These are phyloP conservation scores for Lymantria monacha DNA, from an alignment of 2,888 invertebrate genomes.

Conservation along the genomic window DNA sequence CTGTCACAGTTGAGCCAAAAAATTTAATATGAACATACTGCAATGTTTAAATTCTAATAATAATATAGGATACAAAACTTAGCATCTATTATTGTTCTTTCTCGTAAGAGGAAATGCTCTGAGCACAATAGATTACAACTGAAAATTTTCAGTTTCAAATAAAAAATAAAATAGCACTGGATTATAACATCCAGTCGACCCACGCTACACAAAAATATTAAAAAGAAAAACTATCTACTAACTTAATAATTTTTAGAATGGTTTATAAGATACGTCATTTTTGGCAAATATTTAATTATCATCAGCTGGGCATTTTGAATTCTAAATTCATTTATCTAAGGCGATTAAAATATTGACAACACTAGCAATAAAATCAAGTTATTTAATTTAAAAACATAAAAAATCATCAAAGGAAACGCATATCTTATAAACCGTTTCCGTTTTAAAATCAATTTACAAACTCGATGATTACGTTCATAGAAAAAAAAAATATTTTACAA, in stretches of 20 bases:
- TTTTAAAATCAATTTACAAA: slow-evolving; percentile 68
- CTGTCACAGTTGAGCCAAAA: slow-evolving; percentile 21
- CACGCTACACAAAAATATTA: slow-evolving; percentile 59
- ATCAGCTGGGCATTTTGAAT: neutral
- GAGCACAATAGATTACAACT: slow-evolving; percentile 42
- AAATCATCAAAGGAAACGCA: slow-evolving; percentile 21
- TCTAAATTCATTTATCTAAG: neutral
- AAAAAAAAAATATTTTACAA: slow-evolving; percentile 72
- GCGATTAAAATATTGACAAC: neutral
- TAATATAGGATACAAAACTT: slow-evolving; percentile 3
- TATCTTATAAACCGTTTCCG: slow-evolving; percentile 55
- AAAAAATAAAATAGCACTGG: slow-evolving; percentile 32
- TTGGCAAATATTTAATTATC: neutral
- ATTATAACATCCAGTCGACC: slow-evolving; percentile 36
- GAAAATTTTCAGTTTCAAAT: slow-evolving; percentile 43
- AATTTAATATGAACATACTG: neutral
- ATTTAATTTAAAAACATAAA: slow-evolving; percentile 23
- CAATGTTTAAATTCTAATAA: neutral
- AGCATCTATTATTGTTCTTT: slow-evolving; percentile 16
- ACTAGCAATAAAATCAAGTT: too few relatives aligned
- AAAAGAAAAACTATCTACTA: slow-evolving; percentile 60
- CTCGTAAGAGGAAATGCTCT: slow-evolving; percentile 16
- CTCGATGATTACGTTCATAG: slow-evolving; percentile 73
- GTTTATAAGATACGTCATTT: slow-evolving; percentile 47
- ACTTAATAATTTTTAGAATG: slow-evolving; percentile 51